Percentiles rank a stretch among this genome's conserved stretches.
These are phyloP conservation scores for Idaea dimidiata DNA, from an alignment of 2,888 invertebrate species.

Conservation along the genomic window DNA sequence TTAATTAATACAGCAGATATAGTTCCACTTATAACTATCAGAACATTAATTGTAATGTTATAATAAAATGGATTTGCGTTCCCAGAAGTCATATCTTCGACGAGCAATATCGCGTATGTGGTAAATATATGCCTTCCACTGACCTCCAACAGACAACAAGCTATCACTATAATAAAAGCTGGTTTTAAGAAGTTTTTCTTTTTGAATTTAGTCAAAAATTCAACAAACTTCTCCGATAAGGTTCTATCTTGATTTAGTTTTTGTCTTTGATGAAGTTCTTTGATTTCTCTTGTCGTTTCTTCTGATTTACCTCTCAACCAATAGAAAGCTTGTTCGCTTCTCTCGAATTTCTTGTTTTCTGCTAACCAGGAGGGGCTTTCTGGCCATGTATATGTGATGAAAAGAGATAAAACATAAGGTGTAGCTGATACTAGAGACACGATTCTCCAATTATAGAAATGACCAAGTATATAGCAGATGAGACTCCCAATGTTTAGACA, in stretches of 20 bases:
- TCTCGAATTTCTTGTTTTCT: neutral
- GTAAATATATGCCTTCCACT: neutral
- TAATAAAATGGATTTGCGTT: neutral
- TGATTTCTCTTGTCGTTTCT: slow-evolving; percentile 3
- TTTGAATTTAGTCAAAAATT: neutral
- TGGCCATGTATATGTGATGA: neutral
- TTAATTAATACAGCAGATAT: neutral
- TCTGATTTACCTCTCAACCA: slow-evolving; percentile 8
- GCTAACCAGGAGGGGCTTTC: slow-evolving; percentile 7
- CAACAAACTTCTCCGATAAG: neutral
- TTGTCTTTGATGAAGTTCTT: neutral
- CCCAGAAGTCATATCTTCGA: neutral
- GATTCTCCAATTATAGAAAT: neutral
- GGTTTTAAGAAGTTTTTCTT: slow-evolving; percentile 3
- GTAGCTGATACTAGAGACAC: neutral
- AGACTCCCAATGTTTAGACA: neutral
- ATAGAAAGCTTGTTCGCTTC: slow-evolving; percentile 3
- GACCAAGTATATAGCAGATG: neutral
- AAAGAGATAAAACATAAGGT: neutral
- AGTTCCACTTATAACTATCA: neutral
- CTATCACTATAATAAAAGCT: neutral
- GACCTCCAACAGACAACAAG: neutral
- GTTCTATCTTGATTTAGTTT: neutral
- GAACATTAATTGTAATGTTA: neutral
- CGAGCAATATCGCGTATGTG: neutral